Percentiles rank a stretch among this genome's conserved stretches.
phyloP scores from a whole-genome alignment of 2,113 vertebrate species.

The Isurus oxyrinchus region DNA sequence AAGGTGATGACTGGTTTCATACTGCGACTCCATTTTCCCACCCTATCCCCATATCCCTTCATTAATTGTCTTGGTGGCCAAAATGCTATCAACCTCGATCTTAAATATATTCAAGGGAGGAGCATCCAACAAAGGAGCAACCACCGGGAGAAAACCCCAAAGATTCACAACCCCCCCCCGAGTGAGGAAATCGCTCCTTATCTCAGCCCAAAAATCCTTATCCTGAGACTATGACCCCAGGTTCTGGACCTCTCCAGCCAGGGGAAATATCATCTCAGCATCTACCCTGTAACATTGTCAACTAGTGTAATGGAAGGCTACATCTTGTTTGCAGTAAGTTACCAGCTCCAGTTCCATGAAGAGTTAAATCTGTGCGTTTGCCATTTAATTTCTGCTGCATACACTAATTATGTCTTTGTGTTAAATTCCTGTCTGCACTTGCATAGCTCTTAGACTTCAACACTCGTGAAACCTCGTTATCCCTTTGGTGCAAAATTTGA shows the following conservation, averaged over 20 bases:
- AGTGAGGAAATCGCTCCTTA: no score
- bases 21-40: background rate
- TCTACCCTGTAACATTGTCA: background rate
- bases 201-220: no score
- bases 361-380: background rate
- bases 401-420: background rate
- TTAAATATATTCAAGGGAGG: background rate
- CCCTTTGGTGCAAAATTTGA: no score
- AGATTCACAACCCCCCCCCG: no score
- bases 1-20: background rate
- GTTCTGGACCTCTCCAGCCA: no score
- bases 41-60: background rate
- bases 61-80: no score
- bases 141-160: background rate
- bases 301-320: background rate
- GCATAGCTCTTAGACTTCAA: background rate
- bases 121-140: background rate
- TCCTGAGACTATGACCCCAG: background rate
- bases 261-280: background rate
- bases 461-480: background rate
- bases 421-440: background rate
- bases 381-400: background rate
- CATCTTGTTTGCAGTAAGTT: background rate
- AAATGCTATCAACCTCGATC: background rate
- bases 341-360: background rate